These are phyloP conservation scores for Lydus trimaculatus DNA, from an alignment of 2,888 invertebrate species.

Conservation along the genomic window DNA sequence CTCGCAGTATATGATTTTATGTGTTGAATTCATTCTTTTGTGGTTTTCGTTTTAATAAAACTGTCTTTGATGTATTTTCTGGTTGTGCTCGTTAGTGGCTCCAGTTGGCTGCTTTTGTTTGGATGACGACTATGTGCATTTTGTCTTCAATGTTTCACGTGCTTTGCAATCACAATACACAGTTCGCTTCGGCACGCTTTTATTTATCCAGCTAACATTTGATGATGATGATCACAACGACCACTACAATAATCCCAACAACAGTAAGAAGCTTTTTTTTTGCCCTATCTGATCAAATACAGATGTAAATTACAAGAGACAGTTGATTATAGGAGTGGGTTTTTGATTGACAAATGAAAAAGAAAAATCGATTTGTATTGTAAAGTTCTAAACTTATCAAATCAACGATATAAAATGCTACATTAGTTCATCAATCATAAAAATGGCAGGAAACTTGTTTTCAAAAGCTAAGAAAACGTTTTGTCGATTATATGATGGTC, in stretches of 20 bases:
- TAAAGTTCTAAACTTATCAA: constrained; percentile 21
- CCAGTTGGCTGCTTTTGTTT: constrained; percentile 55
- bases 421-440: constrained; percentile 32
- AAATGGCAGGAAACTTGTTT: constrained; percentile 32
- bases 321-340: not conserved
- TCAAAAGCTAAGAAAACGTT: constrained; percentile 23
- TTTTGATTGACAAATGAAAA: not conserved
- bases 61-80: constrained; percentile 54
- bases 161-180: constrained; percentile 52
- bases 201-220: constrained; percentile 21
- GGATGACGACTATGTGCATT: constrained; percentile 54
- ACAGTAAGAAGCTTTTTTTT: not conserved
- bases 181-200: constrained; percentile 31
- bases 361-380: not conserved
- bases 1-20: constrained; percentile 26
- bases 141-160: constrained; percentile 53
- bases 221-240: not conserved
- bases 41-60: constrained; percentile 51
- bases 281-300: not conserved
- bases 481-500: constrained; percentile 40
- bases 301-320: not conserved
- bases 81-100: constrained; percentile 56
- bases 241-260: not conserved
- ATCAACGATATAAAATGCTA: constrained; percentile 19
- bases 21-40: constrained; percentile 52